Percentiles rank a stretch among this genome's conserved stretches.
These are phyloP conservation scores for Sycophila texana DNA, from an alignment of 2,888 invertebrate species.

Conservation along the genomic window DNA sequence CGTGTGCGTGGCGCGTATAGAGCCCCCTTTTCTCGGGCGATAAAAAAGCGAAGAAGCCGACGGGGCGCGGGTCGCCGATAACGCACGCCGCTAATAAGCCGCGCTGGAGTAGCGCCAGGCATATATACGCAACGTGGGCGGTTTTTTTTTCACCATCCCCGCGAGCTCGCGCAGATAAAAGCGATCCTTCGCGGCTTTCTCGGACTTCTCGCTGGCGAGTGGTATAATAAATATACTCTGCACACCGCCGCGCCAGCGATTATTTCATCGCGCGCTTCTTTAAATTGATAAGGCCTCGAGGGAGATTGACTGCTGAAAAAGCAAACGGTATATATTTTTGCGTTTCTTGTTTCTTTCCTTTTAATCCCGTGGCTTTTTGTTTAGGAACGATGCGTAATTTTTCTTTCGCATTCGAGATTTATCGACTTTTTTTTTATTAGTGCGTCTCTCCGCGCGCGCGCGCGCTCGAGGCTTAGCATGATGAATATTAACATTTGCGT, in stretches of 20 bases:
- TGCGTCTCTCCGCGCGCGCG: background rate
- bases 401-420: background rate
- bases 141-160: conserved; percentile 19
- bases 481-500: conserved; percentile 4
- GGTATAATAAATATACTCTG: background rate
- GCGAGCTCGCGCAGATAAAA: background rate
- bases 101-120: background rate
- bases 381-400: no score
- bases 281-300: no score
- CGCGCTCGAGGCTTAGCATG: background rate
- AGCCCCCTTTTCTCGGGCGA: background rate
- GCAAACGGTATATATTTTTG: no score
- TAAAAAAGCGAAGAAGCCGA: conserved; percentile 13
- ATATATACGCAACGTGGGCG: conserved; percentile 23
- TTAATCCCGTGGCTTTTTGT: no score
- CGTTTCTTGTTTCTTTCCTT: no score
- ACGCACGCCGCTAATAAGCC: conserved; percentile 44
- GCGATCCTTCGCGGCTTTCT: background rate
- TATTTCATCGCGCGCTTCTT: background rate
- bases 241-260: background rate
- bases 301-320: no score
- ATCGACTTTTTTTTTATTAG: background rate
- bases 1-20: background rate
- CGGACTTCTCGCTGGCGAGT: background rate
- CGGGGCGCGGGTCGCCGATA: conserved; percentile 36